phyloP scores from a whole-genome alignment of 2,888 invertebrate species.

The Diplolepis rosae region DNA sequence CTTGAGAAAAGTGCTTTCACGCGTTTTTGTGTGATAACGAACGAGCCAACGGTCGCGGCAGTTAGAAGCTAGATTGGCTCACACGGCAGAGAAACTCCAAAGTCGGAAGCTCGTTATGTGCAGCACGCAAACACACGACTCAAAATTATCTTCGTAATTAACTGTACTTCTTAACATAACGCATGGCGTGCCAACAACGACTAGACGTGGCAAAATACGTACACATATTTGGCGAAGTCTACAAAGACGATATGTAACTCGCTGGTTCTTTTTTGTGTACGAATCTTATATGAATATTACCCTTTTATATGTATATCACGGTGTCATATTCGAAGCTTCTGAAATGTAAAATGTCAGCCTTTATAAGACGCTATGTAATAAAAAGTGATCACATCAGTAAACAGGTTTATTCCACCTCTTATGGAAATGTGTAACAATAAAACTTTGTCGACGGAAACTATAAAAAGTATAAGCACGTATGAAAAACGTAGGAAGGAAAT shows the following conservation, averaged over 20 bases:
- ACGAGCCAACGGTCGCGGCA: constrained; percentile 37
- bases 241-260: constrained; percentile 68
- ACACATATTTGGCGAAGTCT: constrained; percentile 65
- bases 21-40: constrained; percentile 28
- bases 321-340: not conserved
- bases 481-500: not conserved
- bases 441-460: too few species aligned
- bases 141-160: constrained; percentile 73
- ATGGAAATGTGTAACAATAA: too few species aligned
- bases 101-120: constrained; percentile 69
- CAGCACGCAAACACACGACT: constrained; percentile 71
- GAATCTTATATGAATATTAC: not conserved
- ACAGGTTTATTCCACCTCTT: too few species aligned
- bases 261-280: too few species aligned
- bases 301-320: not conserved
- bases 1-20: constrained; percentile 24
- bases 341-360: not conserved
- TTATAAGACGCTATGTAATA: too few species aligned
- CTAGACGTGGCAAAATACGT: constrained; percentile 65
- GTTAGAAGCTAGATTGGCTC: constrained; percentile 63
- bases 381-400: too few species aligned
- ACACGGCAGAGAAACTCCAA: constrained; percentile 60
- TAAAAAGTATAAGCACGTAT: not conserved
- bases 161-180: constrained; percentile 73
- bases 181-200: constrained; percentile 70